A percentile compares a stretch with the other conserved stretches of the same genome.
Evolutionary conservation across 2,113 vertebrate species (phyloP).

Genomic region (Mus spicilegus): DNA sequence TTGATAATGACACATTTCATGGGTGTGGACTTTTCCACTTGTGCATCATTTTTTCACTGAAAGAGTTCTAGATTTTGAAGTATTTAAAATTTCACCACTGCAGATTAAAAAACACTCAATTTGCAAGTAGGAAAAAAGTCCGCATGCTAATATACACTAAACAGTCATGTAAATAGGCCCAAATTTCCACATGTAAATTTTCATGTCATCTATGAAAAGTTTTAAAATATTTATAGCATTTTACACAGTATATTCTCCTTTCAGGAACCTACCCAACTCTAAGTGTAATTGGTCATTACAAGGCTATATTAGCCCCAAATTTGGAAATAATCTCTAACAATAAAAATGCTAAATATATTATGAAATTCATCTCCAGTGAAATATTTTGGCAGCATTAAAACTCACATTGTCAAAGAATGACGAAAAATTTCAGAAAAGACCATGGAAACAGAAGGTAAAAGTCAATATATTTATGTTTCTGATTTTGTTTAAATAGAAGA

Average conservation of each 20-base stretch:
- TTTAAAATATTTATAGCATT: constrained; percentile 49
- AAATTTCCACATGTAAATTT: constrained; percentile 40
- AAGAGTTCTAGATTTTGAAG: not conserved
- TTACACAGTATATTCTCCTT: constrained; percentile 51
- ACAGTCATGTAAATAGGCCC: constrained; percentile 35
- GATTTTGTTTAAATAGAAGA: constrained; percentile 50
- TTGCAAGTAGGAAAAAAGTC: constrained; percentile 16
- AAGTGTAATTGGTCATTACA: constrained; percentile 37
- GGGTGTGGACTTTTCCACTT: not conserved
- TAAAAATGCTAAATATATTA: constrained; percentile 40
- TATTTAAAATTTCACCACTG: not conserved
- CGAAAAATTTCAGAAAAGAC: constrained; percentile 20
- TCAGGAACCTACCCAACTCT: not conserved
- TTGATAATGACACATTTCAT: not conserved
- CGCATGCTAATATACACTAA: not conserved
- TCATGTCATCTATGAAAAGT: constrained; percentile 26
- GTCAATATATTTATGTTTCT: not conserved
- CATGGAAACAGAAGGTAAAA: constrained; percentile 44
- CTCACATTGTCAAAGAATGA: constrained; percentile 42
- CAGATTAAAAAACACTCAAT: not conserved
- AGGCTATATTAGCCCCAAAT: constrained; percentile 2
- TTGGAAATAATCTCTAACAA: not conserved
- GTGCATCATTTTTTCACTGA: not conserved
- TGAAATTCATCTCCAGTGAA: constrained; percentile 22
- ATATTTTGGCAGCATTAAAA: constrained; percentile 49